Conservation (phyloP, 2,888 invertebrate genomes). For the Hartigia nigra region DNA sequence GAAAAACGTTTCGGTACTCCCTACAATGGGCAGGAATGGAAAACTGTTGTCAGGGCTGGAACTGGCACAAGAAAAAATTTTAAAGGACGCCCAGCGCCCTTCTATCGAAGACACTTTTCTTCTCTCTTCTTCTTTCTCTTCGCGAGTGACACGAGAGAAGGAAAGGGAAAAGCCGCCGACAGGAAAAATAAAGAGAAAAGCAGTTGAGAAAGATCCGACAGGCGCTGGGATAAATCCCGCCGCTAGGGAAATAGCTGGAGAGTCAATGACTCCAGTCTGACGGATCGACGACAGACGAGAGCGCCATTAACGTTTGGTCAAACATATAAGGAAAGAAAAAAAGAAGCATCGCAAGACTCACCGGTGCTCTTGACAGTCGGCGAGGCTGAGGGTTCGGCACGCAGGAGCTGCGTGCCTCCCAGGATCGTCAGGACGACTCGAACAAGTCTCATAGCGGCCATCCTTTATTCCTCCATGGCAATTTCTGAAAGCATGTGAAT, state of each 20-base stretch:
- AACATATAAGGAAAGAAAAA: constrained; percentile 3
- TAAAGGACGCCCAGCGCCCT: background rate
- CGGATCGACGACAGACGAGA: background rate
- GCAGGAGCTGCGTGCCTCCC: constrained; percentile 56
- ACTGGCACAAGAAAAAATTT: background rate
- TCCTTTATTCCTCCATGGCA: constrained; percentile 56
- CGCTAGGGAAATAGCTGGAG: background rate
- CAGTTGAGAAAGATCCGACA: background rate
- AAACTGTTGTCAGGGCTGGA: background rate
- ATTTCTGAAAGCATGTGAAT: constrained; percentile 41
- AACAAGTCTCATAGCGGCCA: constrained; percentile 56
- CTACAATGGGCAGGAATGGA: background rate
- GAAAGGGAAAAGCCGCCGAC: background rate
- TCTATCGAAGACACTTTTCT: background rate
- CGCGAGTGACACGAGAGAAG: background rate
- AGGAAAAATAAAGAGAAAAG: background rate
- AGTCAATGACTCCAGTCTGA: background rate
- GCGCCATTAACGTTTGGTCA: background rate
- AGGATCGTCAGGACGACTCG: constrained; percentile 55
- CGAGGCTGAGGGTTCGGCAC: constrained; percentile 54
- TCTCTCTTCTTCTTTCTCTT: background rate
- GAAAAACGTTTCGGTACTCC: background rate
- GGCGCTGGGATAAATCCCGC: background rate
- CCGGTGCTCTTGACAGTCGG: constrained; percentile 58
- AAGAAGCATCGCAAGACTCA: constrained; percentile 34